Evolutionary conservation across 2,113 vertebrate species (phyloP), one percentile per base, ranked within the genome.

Genomic region (Gila orcuttii): DNA sequence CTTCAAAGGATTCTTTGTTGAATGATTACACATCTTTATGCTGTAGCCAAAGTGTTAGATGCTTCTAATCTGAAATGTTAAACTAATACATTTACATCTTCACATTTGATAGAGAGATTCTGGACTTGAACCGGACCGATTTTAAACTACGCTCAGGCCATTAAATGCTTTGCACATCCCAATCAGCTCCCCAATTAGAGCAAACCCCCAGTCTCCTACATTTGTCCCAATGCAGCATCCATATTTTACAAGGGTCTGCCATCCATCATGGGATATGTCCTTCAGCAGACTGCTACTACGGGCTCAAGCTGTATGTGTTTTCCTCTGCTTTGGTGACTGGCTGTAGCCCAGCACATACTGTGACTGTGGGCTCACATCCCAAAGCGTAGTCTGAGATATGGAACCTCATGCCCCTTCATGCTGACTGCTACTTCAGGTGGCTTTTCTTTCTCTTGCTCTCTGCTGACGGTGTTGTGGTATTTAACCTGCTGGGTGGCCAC

Each of bases 201-300:
- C 74, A 55, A 59, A 36, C 21, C 11, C 60, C 42, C 36, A 39
- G 28, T 15, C 74, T 69, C 23, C 60, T 73, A 62, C 74, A 50
- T 79, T 81, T 25, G 17, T 75, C 74, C 45, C 31, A 39, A 71
- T 75, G 57, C 83, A 59, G n/a, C 68, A 73, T 87, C 62, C 85
- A 74, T 87, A 55, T 82, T 85, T 73, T 87, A 64, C 47, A 75
- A 59, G 68, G 76, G 73, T 74, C 74, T 74, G 85, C 28, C 73
- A 85, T 85, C 82, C 82, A 81, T 83, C 76, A 86, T 59, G 21
- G 31, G 21, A 68, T 52, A 74, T 78, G 76, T 79, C 82, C 85
- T 90, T 86, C 82, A 83, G 71, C 57, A 64, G 73, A 85, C 69
- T 80, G 45, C 80, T 52, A 50, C 80, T 69, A 82, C 6, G 9